Percentiles rank a stretch among this genome's conserved stretches.
These are phyloP conservation scores for Nemapogon koenigi DNA, from an alignment of 2,888 invertebrate genomes.

Conservation along the genomic window DNA sequence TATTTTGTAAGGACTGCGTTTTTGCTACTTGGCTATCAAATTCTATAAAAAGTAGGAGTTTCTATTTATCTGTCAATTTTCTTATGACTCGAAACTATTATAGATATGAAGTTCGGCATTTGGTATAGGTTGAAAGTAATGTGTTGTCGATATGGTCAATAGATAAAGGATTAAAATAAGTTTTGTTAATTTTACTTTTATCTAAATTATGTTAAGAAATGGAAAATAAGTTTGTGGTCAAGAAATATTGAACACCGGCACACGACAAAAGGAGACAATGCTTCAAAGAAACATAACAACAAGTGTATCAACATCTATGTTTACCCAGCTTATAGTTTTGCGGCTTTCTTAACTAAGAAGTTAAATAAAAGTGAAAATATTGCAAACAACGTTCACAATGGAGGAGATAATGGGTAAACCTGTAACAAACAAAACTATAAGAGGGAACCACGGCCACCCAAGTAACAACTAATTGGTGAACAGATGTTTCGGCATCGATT, in stretches of 20 bases:
- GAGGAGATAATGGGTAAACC: neutral
- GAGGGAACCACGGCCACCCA: constrained; percentile 1
- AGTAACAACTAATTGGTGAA: constrained; percentile 3
- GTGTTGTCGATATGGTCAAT: too few relatives aligned
- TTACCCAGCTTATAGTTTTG: constrained; percentile 7
- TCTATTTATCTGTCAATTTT: too few relatives aligned
- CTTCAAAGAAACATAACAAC: neutral
- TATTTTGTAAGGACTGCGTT: too few relatives aligned
- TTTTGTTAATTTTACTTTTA: too few relatives aligned
- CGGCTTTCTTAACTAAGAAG: neutral
- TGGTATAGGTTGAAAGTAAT: too few relatives aligned
- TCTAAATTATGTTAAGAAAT: too few relatives aligned
- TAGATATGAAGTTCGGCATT: too few relatives aligned
- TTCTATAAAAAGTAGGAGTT: too few relatives aligned
- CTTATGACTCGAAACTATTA: too few relatives aligned
- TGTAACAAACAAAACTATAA: neutral
- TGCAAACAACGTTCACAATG: neutral
- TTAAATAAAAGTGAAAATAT: constrained; percentile 4
- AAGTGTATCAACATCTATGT: neutral
- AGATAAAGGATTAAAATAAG: too few relatives aligned
- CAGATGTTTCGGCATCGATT: neutral
- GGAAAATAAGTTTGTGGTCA: neutral
- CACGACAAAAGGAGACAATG: neutral
- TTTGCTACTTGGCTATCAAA: too few relatives aligned
- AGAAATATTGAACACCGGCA: neutral